Evolutionary conservation across 2,113 vertebrate species (phyloP).

Genomic region (Tympanuchus pallidicinctus): DNA sequence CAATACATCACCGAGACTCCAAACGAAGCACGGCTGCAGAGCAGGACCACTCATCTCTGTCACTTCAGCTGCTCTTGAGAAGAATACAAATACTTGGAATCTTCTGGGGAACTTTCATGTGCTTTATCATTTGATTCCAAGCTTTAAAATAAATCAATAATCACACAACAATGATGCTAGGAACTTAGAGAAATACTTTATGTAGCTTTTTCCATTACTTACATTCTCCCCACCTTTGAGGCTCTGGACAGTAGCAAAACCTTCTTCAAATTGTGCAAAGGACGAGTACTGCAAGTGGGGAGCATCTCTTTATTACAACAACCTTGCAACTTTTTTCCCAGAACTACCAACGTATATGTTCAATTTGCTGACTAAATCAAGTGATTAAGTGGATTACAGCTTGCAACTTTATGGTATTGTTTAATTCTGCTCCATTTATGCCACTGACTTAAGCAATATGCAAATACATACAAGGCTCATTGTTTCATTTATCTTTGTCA

Average conservation of each 20-base stretch:
- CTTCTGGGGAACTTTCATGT: neutral
- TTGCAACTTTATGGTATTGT: neutral
- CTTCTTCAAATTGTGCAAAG: neutral
- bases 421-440: neutral
- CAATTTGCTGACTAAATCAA: neutral
- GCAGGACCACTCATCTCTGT: neutral
- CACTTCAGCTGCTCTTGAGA: neutral
- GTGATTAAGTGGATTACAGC: neutral
- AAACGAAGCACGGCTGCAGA: neutral
- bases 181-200: neutral
- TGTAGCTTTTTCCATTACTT: neutral
- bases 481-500: neutral
- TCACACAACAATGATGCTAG: neutral
- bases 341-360: neutral
- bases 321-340: neutral
- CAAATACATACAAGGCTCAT: neutral
- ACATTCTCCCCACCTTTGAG: neutral
- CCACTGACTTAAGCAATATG: neutral
- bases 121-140: neutral
- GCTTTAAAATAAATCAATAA: neutral
- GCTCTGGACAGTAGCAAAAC: neutral
- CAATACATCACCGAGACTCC: neutral
- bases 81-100: neutral
- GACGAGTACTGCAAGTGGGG: neutral
- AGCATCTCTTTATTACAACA: neutral